Percentiles rank a stretch among this genome's conserved stretches.
Evolutionary conservation across 2,888 invertebrate species (phyloP).

Genomic region (Nectonema munidae): DNA sequence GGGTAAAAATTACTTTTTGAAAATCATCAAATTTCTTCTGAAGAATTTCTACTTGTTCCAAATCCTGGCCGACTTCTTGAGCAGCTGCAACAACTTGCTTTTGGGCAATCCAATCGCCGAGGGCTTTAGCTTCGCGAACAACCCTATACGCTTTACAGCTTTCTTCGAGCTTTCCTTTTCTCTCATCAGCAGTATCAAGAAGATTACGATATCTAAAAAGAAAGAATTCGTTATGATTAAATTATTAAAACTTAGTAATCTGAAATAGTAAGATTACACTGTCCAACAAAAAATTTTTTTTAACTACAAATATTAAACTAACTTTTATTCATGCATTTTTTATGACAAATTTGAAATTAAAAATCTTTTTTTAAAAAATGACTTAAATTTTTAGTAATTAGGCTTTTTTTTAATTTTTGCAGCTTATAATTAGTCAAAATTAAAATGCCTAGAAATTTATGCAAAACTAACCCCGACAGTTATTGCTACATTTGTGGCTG

Average conservation of each 20-base stretch:
- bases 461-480: no score
- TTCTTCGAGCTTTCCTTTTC: conserved; percentile 62
- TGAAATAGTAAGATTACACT: neutral
- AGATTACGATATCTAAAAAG: conserved; percentile 40
- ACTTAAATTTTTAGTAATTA: no score
- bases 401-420: no score
- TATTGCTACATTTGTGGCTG: no score
- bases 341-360: no score
- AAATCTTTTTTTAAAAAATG: no score
- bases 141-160: conserved; percentile 88
- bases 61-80: conserved; percentile 76
- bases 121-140: conserved; percentile 80
- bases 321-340: no score
- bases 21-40: conserved; percentile 99
- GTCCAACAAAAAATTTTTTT: no score
- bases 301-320: no score
- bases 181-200: conserved; percentile 48
- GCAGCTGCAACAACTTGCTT: conserved; percentile 89
- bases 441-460: no score
- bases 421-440: no score
- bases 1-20: conserved; percentile 32
- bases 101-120: conserved; percentile 88
- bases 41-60: conserved; percentile 90
- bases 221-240: conserved; percentile 6
- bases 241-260: neutral